phyloP scores from a whole-genome alignment of 2,888 invertebrate species.

The Bombylius major region DNA sequence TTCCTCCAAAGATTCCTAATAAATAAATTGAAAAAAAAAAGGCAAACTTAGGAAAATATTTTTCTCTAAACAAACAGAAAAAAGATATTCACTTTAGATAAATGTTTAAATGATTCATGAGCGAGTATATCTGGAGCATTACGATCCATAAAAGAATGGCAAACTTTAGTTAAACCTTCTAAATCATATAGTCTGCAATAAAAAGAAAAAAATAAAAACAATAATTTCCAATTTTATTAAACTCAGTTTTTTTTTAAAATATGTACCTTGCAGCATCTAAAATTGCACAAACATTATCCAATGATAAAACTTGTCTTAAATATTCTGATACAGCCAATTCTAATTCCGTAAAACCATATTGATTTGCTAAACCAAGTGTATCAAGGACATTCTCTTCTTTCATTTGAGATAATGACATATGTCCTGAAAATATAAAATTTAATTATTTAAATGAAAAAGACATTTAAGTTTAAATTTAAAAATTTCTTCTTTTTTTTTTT shows the following conservation, averaged over 20 bases:
- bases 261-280: conserved; percentile 62
- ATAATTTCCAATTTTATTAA: neutral
- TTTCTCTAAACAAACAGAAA: too few relatives aligned
- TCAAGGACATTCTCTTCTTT: conserved; percentile 58
- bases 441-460: neutral
- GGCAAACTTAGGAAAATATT: conserved; percentile 24
- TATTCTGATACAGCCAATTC: conserved; percentile 89
- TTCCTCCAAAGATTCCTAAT: conserved; percentile 57
- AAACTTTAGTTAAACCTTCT: conserved; percentile 58
- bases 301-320: conserved; percentile 72
- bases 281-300: conserved; percentile 87
- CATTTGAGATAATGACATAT: conserved; percentile 52
- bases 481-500: too few relatives aligned
- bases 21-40: neutral
- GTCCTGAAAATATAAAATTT: conserved; percentile 36
- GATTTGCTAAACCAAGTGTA: conserved; percentile 78
- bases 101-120: conserved; percentile 69
- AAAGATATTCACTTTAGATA: conserved; percentile 50
- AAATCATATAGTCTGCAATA: conserved; percentile 47
- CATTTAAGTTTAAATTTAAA: too few relatives aligned
- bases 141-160: conserved; percentile 80
- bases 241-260: neutral
- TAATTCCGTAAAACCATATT: conserved; percentile 87
- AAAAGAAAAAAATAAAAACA: neutral
- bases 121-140: conserved; percentile 75